Base-by-base conservation (phyloP, 2,888 invertebrate species). In the Laspeyria flexula region DNA sequence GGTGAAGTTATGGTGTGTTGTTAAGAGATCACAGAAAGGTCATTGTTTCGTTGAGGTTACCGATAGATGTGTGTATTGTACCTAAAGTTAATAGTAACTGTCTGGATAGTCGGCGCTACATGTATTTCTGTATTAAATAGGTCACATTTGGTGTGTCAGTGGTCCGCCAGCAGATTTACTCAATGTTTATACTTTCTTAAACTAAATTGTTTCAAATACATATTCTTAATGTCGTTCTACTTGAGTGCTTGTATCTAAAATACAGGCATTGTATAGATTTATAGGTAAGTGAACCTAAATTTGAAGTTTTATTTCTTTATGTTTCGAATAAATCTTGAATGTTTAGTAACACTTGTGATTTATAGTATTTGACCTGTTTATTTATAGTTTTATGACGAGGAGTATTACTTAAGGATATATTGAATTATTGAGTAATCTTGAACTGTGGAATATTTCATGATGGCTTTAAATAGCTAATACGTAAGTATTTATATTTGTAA, bases 131-230 rank as follows among this genome's bases (percentile, higher is more conserved):
- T 64, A 54, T 51, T 66, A 75, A 73, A 68, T 73, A 63, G 77
- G 76, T 69, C 77, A 73, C 68, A 66, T 60, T 70, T 58, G 67
- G 43, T 60, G 71, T 78, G 77, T 77, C 69, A 77, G 77, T 76
- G 51, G 78, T 55, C 44, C 73, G 60, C 65, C 72, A 74, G 73
- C 77, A 78, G 78, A 83, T 77, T 71, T 71, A 71, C 59, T 62
- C 52, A 34, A 15, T 67, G 70, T 77, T 69, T 70, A 70, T 63
- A 56, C 40, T 57, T 30, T 55, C 57, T 11, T 29, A 25, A 53
- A 65, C 56, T 30, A 54, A 58, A 58, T 54, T 37, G 18, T 55
- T 68, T 39, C n/a, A 16, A 54, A 60, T 46, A 39, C 34, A 23
- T n/a, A 23, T 55, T 25, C 23, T 39, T 37, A 53, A 50, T 46